Conservation (phyloP, 2,113 vertebrate species). For the Neogale vison region DNA sequence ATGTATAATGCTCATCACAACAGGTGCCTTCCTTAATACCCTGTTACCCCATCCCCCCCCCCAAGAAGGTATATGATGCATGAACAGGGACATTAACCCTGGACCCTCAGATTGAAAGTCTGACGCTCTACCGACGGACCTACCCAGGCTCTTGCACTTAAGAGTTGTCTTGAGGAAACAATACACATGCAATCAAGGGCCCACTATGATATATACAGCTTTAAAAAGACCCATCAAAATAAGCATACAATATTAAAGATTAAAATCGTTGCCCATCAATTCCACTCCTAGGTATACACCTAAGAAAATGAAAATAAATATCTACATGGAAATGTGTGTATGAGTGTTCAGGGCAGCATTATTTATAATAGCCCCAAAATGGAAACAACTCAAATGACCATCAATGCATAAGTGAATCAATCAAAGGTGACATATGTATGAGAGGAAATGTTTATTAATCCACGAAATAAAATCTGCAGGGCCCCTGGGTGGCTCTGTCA, state of each 20-base stretch:
- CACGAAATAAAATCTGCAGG: background rate
- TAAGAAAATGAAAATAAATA: background rate
- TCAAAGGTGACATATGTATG: background rate
- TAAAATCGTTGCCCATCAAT: background rate
- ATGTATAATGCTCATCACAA: too few relatives aligned
- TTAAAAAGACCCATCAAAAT: background rate
- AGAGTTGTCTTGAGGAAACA: background rate
- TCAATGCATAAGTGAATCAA: background rate
- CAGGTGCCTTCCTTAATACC: too few relatives aligned
- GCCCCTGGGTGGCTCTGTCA: background rate
- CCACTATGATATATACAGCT: too few relatives aligned
- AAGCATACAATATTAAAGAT: background rate
- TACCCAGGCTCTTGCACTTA: too few relatives aligned
- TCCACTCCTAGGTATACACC: background rate
- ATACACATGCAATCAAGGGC: background rate
- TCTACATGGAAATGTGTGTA: background rate
- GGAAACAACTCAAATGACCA: background rate
- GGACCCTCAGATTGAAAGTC: too few relatives aligned
- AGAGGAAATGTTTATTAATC: background rate
- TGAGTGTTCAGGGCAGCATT: background rate
- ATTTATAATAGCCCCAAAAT: background rate
- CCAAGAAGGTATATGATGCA: too few relatives aligned
- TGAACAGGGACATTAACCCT: too few relatives aligned
- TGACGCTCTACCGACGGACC: too few relatives aligned
- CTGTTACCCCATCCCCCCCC: too few relatives aligned